Evolutionary conservation across 2,888 invertebrate species (phyloP), one percentile per base, ranked within the genome.

Genomic region (Eilema caniola): DNA sequence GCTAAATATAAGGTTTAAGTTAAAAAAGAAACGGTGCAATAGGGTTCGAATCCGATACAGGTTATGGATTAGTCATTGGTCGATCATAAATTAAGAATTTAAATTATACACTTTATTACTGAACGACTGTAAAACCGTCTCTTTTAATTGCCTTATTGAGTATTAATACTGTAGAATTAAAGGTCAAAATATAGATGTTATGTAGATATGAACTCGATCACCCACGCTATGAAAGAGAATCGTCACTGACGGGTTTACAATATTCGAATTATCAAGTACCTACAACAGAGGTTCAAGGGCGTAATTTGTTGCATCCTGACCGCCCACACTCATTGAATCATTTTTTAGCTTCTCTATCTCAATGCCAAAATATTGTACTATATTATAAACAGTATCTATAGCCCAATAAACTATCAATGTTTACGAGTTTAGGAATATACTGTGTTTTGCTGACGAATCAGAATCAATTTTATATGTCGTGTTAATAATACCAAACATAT

Each of bases 271-370:
- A 76, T 76, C 75, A 78, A 85, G 74, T 77, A 80, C 77, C 76
- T 86, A 86, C 84, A 78, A 80, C 81, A 80, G 83, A 86, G 90
- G 94, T 93, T 93, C 92, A 93, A 90, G 91, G 90, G 82, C 88
- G 83, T 85, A 77, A 86, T 88, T 86, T 86, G 88, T 87, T 93
- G 93, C 94, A 94, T 91, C 90, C 83, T 89, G 82, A 88, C 92
- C 88, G 82, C 94, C 94, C 87, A 94, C 94, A 76, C 83, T 31
- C 66, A 71, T 76, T 94, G 93, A 94, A 84, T 94, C 93, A 93
- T 85, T 82, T 83, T 84, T 88, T 89, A 80, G 83, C 84, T 86
- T 83, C 84, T 86, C 89, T 90, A 89, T 88, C 86, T 84, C 83
- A 84, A 83, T 89, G 89, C 88, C 90, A 90, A 89, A 90, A 87